Conservation (phyloP, 2,888 invertebrate species). For the Erynnis tages region DNA sequence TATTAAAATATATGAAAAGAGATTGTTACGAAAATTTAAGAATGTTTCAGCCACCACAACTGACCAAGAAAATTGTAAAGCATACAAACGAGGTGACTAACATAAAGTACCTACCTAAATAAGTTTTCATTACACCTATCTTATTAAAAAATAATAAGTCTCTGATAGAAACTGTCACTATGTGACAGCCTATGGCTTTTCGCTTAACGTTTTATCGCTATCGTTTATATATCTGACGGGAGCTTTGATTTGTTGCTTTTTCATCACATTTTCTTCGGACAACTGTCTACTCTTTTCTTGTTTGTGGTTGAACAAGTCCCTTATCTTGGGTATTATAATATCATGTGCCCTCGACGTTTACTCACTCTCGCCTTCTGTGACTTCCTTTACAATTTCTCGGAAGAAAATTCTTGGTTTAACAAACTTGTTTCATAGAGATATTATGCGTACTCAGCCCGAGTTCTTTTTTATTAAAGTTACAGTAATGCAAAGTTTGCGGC, state of each 20-base stretch:
- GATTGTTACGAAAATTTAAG: too few species aligned
- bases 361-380: slow-evolving; percentile 56
- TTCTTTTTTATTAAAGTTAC: slow-evolving; percentile 24
- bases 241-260: neutral
- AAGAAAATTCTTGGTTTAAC: slow-evolving; percentile 52
- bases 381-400: slow-evolving; percentile 64
- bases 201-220: neutral
- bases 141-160: too few species aligned
- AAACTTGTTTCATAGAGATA: slow-evolving; percentile 27
- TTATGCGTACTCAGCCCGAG: slow-evolving; percentile 9
- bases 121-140: too few species aligned
- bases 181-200: too few species aligned
- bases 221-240: neutral
- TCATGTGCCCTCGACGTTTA: slow-evolving; percentile 62
- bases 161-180: too few species aligned
- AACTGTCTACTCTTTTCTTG: neutral
- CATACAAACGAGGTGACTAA: too few species aligned
- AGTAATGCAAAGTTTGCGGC: slow-evolving; percentile 2
- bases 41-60: too few species aligned
- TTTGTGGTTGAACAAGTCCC: slow-evolving; percentile 5
- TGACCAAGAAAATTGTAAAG: neutral
- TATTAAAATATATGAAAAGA: too few species aligned
- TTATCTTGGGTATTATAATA: slow-evolving; percentile 45
- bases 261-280: neutral
- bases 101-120: too few species aligned